phyloP scores from a whole-genome alignment of 2,113 vertebrate species.

The Myxocyprinus asiaticus region DNA sequence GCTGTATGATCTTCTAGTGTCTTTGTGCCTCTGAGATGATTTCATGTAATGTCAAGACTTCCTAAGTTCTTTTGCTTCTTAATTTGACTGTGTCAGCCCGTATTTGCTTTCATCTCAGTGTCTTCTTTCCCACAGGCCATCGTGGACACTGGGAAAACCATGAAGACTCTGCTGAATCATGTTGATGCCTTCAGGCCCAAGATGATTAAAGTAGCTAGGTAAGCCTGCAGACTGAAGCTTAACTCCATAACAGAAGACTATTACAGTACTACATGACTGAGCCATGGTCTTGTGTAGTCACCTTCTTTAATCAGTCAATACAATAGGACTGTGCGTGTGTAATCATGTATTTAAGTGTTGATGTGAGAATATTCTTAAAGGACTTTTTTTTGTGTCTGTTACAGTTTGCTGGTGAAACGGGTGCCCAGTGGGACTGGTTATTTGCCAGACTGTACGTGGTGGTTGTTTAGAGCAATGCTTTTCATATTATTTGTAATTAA shows the following conservation, averaged over 20 bases:
- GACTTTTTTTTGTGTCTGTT: slow-evolving; percentile 37
- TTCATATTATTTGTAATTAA: too few relatives aligned
- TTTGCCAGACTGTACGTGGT: slow-evolving; percentile 87
- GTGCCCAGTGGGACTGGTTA: slow-evolving; percentile 75
- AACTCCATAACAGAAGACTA: neutral
- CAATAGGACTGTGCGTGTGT: neutral
- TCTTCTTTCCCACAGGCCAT: slow-evolving; percentile 76
- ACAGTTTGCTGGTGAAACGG: slow-evolving; percentile 91
- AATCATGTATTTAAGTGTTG: neutral
- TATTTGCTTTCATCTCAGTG: slow-evolving; percentile 36
- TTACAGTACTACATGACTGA: neutral
- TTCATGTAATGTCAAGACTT: too few relatives aligned
- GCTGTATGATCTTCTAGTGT: too few relatives aligned
- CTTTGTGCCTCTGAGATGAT: too few relatives aligned
- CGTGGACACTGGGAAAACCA: slow-evolving; percentile 87
- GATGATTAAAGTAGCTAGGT: slow-evolving; percentile 95
- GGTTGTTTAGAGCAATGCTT: neutral
- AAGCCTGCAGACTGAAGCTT: slow-evolving; percentile 55
- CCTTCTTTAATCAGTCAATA: neutral
- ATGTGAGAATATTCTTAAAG: neutral
- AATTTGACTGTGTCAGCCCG: too few relatives aligned
- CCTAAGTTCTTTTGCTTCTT: too few relatives aligned
- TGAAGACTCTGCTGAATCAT: slow-evolving; percentile 84
- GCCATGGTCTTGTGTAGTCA: neutral
- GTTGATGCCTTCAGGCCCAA: slow-evolving; percentile 85